Evolutionary conservation across 35 echinoderm and acorn worm species (phyloP).

Genomic region (Chiridota heheva): DNA sequence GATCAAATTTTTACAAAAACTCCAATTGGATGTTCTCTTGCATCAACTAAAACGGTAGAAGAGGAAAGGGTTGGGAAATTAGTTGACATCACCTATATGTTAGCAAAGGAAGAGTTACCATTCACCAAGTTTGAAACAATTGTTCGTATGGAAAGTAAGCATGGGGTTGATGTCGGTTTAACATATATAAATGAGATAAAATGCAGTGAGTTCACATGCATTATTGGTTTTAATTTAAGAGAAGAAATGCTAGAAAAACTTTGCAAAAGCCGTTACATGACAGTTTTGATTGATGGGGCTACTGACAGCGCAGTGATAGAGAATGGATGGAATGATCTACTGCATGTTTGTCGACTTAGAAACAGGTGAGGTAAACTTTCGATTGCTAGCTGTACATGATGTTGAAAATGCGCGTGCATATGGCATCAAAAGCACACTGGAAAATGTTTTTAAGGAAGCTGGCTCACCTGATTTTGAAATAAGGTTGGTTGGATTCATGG

Average conservation of each 20-base stretch:
- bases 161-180: not conserved
- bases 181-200: not conserved
- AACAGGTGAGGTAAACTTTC: no score
- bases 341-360: no score
- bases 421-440: not conserved
- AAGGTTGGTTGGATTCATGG: slow-evolving; percentile 16
- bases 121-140: not conserved
- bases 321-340: no score
- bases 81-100: not conserved
- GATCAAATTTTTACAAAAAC: not conserved
- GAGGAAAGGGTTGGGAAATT: not conserved
- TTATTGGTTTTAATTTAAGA: not conserved
- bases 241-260: not conserved
- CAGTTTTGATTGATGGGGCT: not conserved
- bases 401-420: not conserved
- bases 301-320: not conserved
- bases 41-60: not conserved
- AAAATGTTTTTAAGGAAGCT: not conserved
- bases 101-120: not conserved
- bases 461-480: not conserved
- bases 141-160: not conserved
- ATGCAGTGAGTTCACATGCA: not conserved
- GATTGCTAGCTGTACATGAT: no score
- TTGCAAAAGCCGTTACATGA: not conserved
- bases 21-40: not conserved